Conservation (phyloP, 2,888 invertebrate species). For the Eupelmus urozonus region DNA sequence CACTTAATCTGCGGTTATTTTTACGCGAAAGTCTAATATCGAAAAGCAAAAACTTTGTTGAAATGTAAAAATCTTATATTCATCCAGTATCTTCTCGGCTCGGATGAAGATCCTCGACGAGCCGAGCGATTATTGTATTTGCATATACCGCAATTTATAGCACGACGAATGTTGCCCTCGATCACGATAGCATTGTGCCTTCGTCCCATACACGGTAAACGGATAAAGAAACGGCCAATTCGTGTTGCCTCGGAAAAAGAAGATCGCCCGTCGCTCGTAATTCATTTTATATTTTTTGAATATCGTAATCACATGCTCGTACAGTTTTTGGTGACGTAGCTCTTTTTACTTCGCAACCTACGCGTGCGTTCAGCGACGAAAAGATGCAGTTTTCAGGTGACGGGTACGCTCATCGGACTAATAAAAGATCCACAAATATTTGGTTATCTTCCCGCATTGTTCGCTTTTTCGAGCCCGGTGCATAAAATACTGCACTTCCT, state of each 20-base stretch:
- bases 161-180: constrained; percentile 63
- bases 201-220: too few relatives aligned
- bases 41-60: too few relatives aligned
- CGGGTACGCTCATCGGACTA: constrained; percentile 38
- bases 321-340: neutral
- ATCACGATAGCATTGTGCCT: constrained; percentile 70
- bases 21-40: too few relatives aligned
- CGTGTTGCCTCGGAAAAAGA: neutral
- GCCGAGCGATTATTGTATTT: constrained; percentile 70
- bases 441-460: neutral
- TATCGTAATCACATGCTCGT: constrained; percentile 30
- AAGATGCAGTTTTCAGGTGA: constrained; percentile 22
- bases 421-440: constrained; percentile 36
- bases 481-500: constrained; percentile 3
- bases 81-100: too few relatives aligned
- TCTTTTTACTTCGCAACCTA: constrained; percentile 10
- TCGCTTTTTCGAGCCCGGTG: neutral
- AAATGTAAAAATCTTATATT: too few relatives aligned
- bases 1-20: too few relatives aligned
- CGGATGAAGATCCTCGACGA: constrained; percentile 54
- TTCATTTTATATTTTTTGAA: constrained; percentile 44
- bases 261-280: constrained; percentile 6
- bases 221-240: constrained; percentile 39
- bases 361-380: constrained; percentile 12
- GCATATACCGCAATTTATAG: constrained; percentile 72